These are phyloP conservation scores for Triplophysa tibetana DNA, from an alignment of 2,113 vertebrate genomes.

Conservation along the genomic window DNA sequence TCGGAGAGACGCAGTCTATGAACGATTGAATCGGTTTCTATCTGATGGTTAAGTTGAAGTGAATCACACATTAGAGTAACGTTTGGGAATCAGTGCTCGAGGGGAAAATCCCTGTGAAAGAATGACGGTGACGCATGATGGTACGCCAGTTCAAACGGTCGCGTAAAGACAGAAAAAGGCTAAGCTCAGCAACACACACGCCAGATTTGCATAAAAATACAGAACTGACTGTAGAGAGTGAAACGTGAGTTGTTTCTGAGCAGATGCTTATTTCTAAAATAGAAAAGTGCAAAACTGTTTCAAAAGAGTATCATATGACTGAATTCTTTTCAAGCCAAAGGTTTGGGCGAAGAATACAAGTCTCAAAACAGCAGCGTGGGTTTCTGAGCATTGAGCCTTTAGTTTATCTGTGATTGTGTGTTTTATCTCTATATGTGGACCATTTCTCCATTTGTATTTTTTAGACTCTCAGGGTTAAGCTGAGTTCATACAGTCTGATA, in stretches of 20 bases:
- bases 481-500: too few relatives aligned
- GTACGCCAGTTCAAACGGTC: not conserved
- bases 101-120: not conserved
- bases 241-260: not conserved
- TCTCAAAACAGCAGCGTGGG: too few relatives aligned
- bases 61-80: not conserved
- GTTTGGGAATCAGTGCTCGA: not conserved
- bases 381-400: too few relatives aligned
- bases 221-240: not conserved
- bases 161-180: not conserved
- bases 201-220: constrained; percentile 10
- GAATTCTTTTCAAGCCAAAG: too few relatives aligned
- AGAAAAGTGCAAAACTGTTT: not conserved
- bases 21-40: not conserved
- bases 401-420: too few relatives aligned
- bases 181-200: not conserved
- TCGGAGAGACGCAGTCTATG: not conserved
- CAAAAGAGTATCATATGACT: too few relatives aligned
- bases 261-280: not conserved
- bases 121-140: not conserved
- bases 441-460: too few relatives aligned
- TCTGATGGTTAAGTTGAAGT: not conserved
- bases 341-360: too few relatives aligned
- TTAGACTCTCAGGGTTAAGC: too few relatives aligned
- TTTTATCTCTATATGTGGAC: too few relatives aligned